Percentiles rank a stretch among this genome's conserved stretches.
phyloP scores from a whole-genome alignment of 2,888 invertebrate species.

The Acleris laterana region DNA sequence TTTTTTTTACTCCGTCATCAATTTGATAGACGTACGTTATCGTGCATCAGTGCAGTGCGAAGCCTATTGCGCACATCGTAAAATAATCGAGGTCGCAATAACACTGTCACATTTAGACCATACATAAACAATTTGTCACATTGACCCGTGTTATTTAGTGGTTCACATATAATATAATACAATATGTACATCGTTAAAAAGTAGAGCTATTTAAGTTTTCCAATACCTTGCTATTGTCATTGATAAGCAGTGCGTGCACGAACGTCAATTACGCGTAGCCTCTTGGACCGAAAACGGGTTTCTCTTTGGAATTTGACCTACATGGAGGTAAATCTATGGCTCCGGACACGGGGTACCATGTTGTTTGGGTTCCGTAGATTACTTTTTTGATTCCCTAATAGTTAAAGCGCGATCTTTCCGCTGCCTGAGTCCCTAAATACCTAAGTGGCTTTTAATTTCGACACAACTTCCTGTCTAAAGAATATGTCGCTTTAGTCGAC shows the following conservation, averaged over 20 bases:
- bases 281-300: neutral
- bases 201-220: constrained; percentile 14
- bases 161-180: constrained; percentile 12
- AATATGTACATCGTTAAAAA: constrained; percentile 16
- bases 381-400: no score
- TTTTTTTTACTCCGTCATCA: constrained; percentile 43
- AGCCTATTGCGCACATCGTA: constrained; percentile 15
- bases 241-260: constrained; percentile 6
- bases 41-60: neutral
- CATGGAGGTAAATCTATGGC: neutral
- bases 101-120: constrained; percentile 19
- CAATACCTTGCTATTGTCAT: constrained; percentile 12
- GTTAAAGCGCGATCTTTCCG: no score
- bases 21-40: constrained; percentile 18
- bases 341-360: no score
- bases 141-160: constrained; percentile 12
- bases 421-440: no score
- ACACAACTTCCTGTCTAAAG: no score
- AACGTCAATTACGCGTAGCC: constrained; percentile 4
- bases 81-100: constrained; percentile 22
- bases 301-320: constrained; percentile 10
- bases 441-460: no score
- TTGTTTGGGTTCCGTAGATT: no score
- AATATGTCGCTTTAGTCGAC: no score
- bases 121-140: constrained; percentile 14